A percentile compares a stretch with the other conserved stretches of the same genome.
Evolutionary conservation across 92 coral and sea anemone genomes (phyloP).

Genomic region (Nematostella vectensis): DNA sequence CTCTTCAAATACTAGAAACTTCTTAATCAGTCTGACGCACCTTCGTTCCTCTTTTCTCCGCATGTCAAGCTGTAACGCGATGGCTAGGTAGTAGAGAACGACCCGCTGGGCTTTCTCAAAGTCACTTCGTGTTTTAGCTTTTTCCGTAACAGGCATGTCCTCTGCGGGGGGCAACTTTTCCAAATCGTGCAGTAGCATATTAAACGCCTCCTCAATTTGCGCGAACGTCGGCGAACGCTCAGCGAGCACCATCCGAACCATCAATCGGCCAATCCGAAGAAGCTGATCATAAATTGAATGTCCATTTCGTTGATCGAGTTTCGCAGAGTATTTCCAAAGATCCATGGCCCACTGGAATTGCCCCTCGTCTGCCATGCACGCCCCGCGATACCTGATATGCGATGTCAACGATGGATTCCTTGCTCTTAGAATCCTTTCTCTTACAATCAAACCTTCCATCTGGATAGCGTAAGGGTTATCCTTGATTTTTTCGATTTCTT

Average conservation of each 20-base stretch:
- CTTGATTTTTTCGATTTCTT: slow-evolving; percentile 38
- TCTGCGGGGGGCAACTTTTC: slow-evolving; percentile 17
- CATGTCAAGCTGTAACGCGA: slow-evolving; percentile 31
- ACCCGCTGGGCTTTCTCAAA: slow-evolving; percentile 32
- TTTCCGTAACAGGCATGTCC: not conserved
- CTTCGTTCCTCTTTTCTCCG: slow-evolving; percentile 36
- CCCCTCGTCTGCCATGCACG: slow-evolving; percentile 37
- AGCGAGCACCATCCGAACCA: slow-evolving; percentile 30
- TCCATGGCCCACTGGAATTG: slow-evolving; percentile 32
- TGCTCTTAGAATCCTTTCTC: slow-evolving; percentile 40
- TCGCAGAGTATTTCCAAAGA: slow-evolving; percentile 52
- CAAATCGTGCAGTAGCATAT: slow-evolving; percentile 25
- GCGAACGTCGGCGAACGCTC: slow-evolving; percentile 27
- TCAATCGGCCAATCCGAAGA: slow-evolving; percentile 37
- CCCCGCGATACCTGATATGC: slow-evolving; percentile 47
- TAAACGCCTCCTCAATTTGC: slow-evolving; percentile 42
- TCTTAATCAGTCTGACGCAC: slow-evolving; percentile 33
- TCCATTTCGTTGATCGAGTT: slow-evolving; percentile 39
- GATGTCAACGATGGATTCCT: slow-evolving; percentile 30
- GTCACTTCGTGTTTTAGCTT: slow-evolving; percentile 8
- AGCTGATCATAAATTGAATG: slow-evolving; percentile 32
- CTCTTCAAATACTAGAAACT: slow-evolving; percentile 30
- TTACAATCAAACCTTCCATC: slow-evolving; percentile 46
- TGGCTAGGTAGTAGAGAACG: slow-evolving; percentile 20
- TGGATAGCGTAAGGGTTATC: slow-evolving; percentile 27